Conservation (phyloP, 2,113 vertebrate genomes). For the Equus przewalskii region DNA sequence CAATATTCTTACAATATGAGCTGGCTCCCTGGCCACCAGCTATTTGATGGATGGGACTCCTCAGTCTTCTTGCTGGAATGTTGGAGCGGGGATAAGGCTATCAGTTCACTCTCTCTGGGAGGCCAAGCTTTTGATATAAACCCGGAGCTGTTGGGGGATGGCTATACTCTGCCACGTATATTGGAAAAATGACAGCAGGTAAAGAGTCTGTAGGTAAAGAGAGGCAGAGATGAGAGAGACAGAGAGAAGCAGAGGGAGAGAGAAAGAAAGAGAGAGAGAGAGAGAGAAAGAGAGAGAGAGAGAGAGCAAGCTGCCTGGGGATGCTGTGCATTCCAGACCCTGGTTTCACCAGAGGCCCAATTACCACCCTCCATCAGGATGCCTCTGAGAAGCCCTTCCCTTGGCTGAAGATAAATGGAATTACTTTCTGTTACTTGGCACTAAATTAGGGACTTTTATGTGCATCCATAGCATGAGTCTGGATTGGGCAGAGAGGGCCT, state of each 20-base stretch:
- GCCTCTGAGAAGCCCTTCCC: background rate
- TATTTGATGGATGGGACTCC: background rate
- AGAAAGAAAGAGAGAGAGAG: background rate
- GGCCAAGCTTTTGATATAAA: background rate
- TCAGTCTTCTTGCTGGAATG: background rate
- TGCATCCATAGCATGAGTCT: background rate
- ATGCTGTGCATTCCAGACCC: background rate
- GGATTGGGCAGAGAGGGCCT: background rate
- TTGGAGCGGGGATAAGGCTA: background rate
- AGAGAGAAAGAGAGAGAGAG: background rate
- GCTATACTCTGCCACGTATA: background rate
- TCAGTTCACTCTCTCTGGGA: background rate
- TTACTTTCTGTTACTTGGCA: background rate
- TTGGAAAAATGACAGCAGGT: background rate
- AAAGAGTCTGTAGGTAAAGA: background rate
- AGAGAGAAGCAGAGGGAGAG: background rate
- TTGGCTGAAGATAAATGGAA: background rate
- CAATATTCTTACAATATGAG: background rate
- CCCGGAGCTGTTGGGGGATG: background rate
- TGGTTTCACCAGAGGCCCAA: accelerated
- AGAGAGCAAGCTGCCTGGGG: background rate
- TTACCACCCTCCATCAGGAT: accelerated
- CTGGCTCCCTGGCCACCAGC: background rate
- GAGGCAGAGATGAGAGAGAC: background rate
- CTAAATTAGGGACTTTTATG: background rate